A percentile compares a stretch with the other conserved stretches of the same genome.
Evolutionary conservation across 1,140 invertebrate species (phyloP).

Genomic region (Drosophila tani): DNA sequence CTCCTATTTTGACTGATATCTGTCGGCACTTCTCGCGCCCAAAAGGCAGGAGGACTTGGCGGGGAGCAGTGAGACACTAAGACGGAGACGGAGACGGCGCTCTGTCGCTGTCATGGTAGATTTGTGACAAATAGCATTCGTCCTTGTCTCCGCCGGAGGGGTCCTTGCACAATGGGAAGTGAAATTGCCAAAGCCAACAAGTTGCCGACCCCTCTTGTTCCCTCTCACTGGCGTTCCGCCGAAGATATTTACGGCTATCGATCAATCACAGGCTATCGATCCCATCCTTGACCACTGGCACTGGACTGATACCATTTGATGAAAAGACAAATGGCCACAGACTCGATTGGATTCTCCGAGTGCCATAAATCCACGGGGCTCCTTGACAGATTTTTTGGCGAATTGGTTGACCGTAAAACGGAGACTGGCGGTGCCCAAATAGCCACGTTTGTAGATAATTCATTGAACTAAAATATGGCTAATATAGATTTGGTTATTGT

Average conservation of each 20-base stretch:
- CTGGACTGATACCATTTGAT: constrained; percentile 34
- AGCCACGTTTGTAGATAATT: constrained; percentile 13
- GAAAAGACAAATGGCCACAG: constrained; percentile 41
- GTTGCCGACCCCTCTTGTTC: constrained; percentile 13
- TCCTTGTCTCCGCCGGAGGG: constrained; percentile 14
- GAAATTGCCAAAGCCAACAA: constrained; percentile 46
- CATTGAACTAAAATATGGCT: neutral
- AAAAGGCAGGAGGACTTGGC: neutral
- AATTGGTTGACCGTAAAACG: neutral
- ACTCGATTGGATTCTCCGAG: constrained; percentile 31
- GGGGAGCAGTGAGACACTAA: neutral
- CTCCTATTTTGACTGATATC: constrained; percentile 68
- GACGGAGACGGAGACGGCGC: constrained; percentile 5
- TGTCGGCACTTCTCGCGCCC: constrained; percentile 15
- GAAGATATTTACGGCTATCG: neutral
- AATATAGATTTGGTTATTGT: neutral
- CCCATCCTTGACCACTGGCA: constrained; percentile 16
- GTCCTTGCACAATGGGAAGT: constrained; percentile 21
- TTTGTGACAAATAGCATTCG: constrained; percentile 64
- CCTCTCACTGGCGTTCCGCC: neutral
- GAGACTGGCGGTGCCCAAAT: neutral
- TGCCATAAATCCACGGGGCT: constrained; percentile 21
- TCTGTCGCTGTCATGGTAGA: constrained; percentile 45
- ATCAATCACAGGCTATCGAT: constrained; percentile 32
- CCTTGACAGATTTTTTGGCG: neutral